Evolutionary conservation across 2,113 vertebrate species (phyloP), one percentile per base, ranked within the genome.

Genomic region (Notechis scutatus): DNA sequence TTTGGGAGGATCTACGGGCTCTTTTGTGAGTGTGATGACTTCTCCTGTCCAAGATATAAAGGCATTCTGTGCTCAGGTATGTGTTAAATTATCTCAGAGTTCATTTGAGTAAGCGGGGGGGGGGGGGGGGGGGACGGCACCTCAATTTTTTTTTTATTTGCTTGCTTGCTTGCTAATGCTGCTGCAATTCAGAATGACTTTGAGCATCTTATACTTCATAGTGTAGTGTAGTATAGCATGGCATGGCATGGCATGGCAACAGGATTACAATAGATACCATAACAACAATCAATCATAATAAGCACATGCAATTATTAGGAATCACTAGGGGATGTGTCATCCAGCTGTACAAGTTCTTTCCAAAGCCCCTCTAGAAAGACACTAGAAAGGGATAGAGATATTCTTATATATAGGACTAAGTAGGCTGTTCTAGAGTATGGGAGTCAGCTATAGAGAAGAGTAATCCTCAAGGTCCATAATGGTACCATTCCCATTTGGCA

Each of bases 11-110:
- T 99, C 97, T 99, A 99, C 0, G 99, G 99, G 18, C 96, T 97
- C 92, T 99, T 98, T 98, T 99, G 99, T 56, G 98, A 99, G 96
- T 99, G 99, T 0, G 99, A 99, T 4, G 98, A 99, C 98, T 99
- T 99, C 97, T 99, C 99, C 95, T 99, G 99, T 1, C 98, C 99
- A 90, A 97, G 99, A 29, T 99, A 99, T 97, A 99, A 98, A 95
- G 99, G 99, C 10, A 91, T 99, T 92, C 98, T 99, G 92, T 99
- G 99, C 98, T 99, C 99, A 98, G 99, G 99, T 99, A 97, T 96
- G 98, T 92, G 98, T 92, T 15, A 34, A 34, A 23, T n/a, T 10
- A 1, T 74, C 14, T 0, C 0, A 23, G 29, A 89, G 18, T 88
- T 85, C 90, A 74, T 88, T 92, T 81, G 74, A 15, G 74, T 81